Conservation (phyloP, 2,797 vertebrate genomes). For the Xenentodon cancila region DNA sequence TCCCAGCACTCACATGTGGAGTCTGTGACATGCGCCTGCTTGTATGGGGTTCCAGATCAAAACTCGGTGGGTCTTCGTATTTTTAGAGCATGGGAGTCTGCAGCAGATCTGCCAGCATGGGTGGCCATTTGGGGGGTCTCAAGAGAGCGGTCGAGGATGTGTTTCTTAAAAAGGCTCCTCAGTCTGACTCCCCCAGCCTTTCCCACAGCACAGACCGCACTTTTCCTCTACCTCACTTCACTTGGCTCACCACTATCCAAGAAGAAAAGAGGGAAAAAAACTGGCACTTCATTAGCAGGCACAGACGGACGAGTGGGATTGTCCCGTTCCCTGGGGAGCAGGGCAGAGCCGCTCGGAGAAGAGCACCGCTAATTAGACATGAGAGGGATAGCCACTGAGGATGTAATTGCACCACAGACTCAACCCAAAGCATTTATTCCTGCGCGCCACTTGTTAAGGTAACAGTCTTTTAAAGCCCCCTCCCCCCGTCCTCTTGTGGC, state of each 20-base stretch:
- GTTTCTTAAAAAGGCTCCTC: slow-evolving; percentile 65
- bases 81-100: slow-evolving; percentile 4
- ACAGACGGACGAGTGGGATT: slow-evolving; percentile 81
- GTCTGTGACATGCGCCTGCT: background rate
- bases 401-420: slow-evolving; percentile 80
- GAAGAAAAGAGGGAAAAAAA: slow-evolving; percentile 22
- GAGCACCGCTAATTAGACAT: slow-evolving; percentile 83
- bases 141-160: slow-evolving; percentile 33
- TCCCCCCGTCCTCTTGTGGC: slow-evolving; percentile 41
- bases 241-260: slow-evolving; percentile 43
- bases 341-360: slow-evolving; percentile 69
- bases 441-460: slow-evolving; percentile 78
- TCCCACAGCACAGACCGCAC: slow-evolving; percentile 51
- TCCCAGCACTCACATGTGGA: no score
- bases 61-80: background rate
- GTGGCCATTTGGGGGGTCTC: slow-evolving; percentile 37
- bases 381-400: slow-evolving; percentile 74
- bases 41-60: slow-evolving; percentile 1
- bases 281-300: slow-evolving; percentile 77
- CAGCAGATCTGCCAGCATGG: slow-evolving; percentile 25
- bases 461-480: slow-evolving; percentile 85
- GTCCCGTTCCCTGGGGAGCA: slow-evolving; percentile 70
- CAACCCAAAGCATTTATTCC: slow-evolving; percentile 77
- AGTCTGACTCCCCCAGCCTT: slow-evolving; percentile 44
- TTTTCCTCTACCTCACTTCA: slow-evolving; percentile 53